phyloP scores from a whole-genome alignment of 2,113 vertebrate genomes.

The Stomatorhinus ivindoensis region DNA sequence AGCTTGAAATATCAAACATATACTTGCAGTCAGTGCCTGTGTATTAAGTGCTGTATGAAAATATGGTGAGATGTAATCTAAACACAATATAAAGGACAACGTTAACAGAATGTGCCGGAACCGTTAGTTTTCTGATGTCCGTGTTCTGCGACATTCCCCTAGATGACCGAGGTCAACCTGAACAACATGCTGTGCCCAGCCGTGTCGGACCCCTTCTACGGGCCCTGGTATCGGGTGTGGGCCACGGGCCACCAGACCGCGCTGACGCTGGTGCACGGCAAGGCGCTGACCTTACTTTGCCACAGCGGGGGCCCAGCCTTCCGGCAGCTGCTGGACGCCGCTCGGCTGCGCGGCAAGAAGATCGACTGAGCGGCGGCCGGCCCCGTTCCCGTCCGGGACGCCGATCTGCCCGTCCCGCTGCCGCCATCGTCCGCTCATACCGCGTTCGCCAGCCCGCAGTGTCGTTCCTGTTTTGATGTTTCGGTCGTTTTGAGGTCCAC shows the following conservation, averaged over 20 bases:
- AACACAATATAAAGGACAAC: not conserved
- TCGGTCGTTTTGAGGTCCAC: not conserved
- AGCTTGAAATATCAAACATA: not conserved
- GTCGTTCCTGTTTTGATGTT: not conserved
- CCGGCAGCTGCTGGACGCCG: constrained; percentile 66
- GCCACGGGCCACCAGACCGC: constrained; percentile 90
- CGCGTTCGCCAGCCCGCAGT: not conserved
- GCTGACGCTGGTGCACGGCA: constrained; percentile 89
- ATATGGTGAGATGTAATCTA: not conserved
- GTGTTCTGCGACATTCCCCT: constrained; percentile 27
- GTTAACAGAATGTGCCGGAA: not conserved
- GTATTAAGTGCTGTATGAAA: not conserved
- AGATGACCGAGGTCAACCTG: constrained; percentile 94
- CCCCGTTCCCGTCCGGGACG: not conserved
- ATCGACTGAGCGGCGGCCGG: constrained; percentile 63
- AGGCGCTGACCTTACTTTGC: constrained; percentile 76
- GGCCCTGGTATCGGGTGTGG: constrained; percentile 95
- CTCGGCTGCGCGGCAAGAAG: constrained; percentile 82
- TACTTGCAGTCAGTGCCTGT: not conserved
- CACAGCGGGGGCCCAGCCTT: constrained; percentile 64
- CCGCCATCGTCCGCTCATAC: not conserved
- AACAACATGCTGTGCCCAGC: constrained; percentile 99
- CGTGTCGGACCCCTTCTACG: constrained; percentile 94
- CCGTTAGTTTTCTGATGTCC: not conserved
- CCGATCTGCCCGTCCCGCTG: not conserved